Conservation (phyloP, 2,113 vertebrate genomes). For the Delphinus delphis region DNA sequence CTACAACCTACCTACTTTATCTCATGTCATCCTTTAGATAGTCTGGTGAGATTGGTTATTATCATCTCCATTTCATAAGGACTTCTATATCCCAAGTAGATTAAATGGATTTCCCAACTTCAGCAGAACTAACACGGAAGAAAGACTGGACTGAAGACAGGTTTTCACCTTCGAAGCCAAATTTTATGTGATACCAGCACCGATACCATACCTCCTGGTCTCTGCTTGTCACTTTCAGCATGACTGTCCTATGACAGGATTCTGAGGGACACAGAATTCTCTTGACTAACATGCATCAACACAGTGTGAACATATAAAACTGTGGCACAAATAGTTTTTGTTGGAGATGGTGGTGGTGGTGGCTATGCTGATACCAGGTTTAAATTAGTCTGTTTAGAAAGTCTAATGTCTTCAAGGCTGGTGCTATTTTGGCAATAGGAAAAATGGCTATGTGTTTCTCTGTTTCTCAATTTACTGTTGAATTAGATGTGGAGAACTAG, state of each 20-base stretch:
- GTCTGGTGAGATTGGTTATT: not conserved
- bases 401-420: not conserved
- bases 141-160: not conserved
- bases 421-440: not conserved
- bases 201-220: fast-evolving
- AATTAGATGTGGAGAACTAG: not conserved
- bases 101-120: not conserved
- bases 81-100: not conserved
- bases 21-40: not conserved
- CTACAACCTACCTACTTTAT: not conserved
- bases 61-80: not conserved
- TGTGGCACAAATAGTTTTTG: not conserved
- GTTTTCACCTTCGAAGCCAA: not conserved
- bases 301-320: not conserved
- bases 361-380: not conserved
- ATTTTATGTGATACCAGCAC: not conserved
- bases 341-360: not conserved
- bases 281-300: not conserved
- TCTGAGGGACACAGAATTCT: not conserved
- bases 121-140: not conserved
- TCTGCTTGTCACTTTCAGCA: not conserved
- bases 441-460: not conserved
- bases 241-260: not conserved
- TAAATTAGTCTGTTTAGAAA: not conserved
- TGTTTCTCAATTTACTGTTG: not conserved